phyloP scores from a whole-genome alignment of 2,113 vertebrate genomes.

The Mohoua ochrocephala region DNA sequence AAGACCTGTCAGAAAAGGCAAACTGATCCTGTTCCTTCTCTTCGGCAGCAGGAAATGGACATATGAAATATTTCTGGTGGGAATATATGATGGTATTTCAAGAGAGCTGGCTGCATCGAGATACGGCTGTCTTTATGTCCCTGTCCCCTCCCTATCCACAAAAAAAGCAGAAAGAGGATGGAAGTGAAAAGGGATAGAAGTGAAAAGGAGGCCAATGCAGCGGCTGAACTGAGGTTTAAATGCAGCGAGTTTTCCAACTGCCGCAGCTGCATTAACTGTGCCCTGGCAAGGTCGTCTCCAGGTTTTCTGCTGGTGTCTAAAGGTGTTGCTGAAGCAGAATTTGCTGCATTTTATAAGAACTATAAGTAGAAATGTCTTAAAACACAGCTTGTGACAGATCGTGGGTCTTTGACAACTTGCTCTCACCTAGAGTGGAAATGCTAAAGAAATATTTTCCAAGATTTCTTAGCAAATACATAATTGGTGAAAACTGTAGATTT shows the following conservation, averaged over 20 bases:
- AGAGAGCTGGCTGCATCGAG: background rate
- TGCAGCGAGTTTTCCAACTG: background rate
- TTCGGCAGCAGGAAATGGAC: background rate
- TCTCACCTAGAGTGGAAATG: background rate
- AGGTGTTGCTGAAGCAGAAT: background rate
- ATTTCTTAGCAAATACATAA: background rate
- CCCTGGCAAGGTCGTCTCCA: background rate
- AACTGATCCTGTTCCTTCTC: background rate
- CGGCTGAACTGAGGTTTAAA: background rate
- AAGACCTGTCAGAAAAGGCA: background rate
- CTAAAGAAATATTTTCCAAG: background rate
- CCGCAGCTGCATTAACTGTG: background rate
- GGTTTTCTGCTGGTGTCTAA: background rate
- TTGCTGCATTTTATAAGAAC: background rate
- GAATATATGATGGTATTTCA: background rate
- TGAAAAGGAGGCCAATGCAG: background rate
- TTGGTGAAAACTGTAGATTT: background rate
- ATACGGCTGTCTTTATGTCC: background rate
- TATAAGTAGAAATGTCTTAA: background rate
- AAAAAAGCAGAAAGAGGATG: background rate
- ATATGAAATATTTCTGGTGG: background rate
- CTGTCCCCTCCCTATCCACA: background rate
- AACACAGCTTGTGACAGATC: background rate
- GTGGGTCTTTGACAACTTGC: background rate
- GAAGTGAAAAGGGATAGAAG: background rate